phyloP scores from a whole-genome alignment of 1,140 invertebrate species.

The Zaprionus taronus region DNA sequence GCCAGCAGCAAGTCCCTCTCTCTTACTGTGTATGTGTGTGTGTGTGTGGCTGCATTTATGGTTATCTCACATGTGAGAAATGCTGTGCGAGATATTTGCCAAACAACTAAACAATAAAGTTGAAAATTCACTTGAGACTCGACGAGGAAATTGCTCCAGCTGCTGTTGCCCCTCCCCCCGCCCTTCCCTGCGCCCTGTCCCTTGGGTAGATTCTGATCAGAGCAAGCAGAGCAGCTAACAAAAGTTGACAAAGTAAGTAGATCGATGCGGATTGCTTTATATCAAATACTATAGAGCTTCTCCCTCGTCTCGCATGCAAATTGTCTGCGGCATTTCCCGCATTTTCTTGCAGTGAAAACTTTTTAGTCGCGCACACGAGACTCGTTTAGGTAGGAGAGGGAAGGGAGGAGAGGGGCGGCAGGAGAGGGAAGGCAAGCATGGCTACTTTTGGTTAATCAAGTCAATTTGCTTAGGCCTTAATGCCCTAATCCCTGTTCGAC shows the following conservation, averaged over 20 bases:
- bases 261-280: slow-evolving; percentile 45
- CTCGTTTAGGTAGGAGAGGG: neutral
- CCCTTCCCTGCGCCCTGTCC: slow-evolving; percentile 17
- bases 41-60: slow-evolving; percentile 53
- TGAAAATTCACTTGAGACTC: slow-evolving; percentile 62
- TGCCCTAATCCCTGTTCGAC: slow-evolving; percentile 13
- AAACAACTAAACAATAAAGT: slow-evolving; percentile 74
- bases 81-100: slow-evolving; percentile 30
- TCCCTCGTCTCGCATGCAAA: slow-evolving; percentile 27
- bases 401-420: neutral
- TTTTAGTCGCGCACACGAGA: slow-evolving; percentile 7
- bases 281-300: slow-evolving; percentile 13
- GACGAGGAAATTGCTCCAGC: slow-evolving; percentile 47
- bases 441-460: slow-evolving; percentile 38
- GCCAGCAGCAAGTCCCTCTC: slow-evolving; percentile 34
- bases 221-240: slow-evolving; percentile 24
- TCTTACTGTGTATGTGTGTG: neutral
- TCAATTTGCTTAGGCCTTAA: slow-evolving; percentile 33
- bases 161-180: slow-evolving; percentile 8
- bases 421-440: neutral
- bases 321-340: slow-evolving; percentile 34
- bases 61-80: slow-evolving; percentile 40
- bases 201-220: slow-evolving; percentile 36
- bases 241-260: slow-evolving; percentile 43
- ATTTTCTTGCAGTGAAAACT: slow-evolving; percentile 34